Conservation (phyloP, 2,888 invertebrate species). For the Heterodera filipjevi region DNA sequence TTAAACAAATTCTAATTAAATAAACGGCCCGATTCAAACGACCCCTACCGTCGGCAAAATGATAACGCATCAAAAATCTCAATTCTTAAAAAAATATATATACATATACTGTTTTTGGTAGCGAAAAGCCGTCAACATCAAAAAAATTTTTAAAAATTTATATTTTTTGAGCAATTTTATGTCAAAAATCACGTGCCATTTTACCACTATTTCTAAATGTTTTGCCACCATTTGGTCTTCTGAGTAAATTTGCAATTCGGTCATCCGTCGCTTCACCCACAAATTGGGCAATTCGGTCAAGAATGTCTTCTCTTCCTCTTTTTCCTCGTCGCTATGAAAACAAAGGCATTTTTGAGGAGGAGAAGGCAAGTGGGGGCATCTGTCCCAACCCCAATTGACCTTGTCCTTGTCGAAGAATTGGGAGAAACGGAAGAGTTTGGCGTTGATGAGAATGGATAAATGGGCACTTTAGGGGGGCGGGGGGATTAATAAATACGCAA, state of each 20-base stretch:
- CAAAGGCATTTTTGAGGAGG: background rate
- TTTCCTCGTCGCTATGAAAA: background rate
- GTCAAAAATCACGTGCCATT: too few species aligned
- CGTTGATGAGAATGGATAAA: background rate
- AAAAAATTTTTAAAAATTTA: too few species aligned
- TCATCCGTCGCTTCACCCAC: background rate
- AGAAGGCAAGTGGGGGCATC: background rate
- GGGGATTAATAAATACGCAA: background rate
- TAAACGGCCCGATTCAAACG: too few species aligned
- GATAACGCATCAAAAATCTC: too few species aligned
- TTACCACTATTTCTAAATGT: too few species aligned
- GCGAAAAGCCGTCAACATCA: too few species aligned
- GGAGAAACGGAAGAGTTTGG: background rate
- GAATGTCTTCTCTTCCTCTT: background rate
- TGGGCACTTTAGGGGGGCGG: background rate
- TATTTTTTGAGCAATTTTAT: too few species aligned
- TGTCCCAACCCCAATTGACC: slow-evolving; percentile 2
- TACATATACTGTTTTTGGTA: too few species aligned
- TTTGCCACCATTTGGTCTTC: background rate
- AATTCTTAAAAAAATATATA: too few species aligned
- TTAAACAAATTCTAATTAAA: too few species aligned
- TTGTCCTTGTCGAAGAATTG: slow-evolving; percentile 11
- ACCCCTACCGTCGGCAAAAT: too few species aligned
- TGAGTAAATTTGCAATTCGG: background rate
- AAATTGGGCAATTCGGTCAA: slow-evolving; percentile 19